Percentiles rank a stretch among this genome's conserved stretches.
Evolutionary conservation across 2,888 invertebrate genomes (phyloP).

Genomic region (Sylvicola fuscatus): DNA sequence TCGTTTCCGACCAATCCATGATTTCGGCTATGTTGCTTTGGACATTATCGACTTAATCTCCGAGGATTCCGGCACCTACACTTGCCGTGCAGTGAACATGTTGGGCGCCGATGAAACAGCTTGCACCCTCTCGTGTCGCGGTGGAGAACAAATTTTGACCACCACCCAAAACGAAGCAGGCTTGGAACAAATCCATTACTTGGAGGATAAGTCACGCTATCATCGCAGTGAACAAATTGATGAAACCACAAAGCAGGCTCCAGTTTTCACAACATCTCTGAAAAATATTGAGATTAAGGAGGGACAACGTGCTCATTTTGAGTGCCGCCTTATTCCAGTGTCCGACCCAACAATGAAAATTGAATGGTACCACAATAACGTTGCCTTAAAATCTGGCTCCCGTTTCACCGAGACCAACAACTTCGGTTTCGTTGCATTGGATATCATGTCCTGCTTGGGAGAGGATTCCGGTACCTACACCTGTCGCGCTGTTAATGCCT

Average conservation of each 20-base stretch:
- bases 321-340: slow-evolving; percentile 82
- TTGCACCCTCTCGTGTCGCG: slow-evolving; percentile 49
- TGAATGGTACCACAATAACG: slow-evolving; percentile 88
- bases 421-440: slow-evolving; percentile 93
- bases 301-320: slow-evolving; percentile 87
- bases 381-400: slow-evolving; percentile 77
- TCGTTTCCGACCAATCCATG: slow-evolving; percentile 89
- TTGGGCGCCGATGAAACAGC: slow-evolving; percentile 75
- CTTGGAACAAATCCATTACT: slow-evolving; percentile 68
- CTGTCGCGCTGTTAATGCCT: slow-evolving; percentile 74
- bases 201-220: slow-evolving; percentile 68
- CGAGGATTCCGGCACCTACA: slow-evolving; percentile 88
- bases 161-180: slow-evolving; percentile 75
- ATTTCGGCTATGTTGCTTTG: slow-evolving; percentile 95
- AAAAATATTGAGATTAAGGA: slow-evolving; percentile 86
- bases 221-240: slow-evolving; percentile 54
- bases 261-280: slow-evolving; percentile 80
- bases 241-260: slow-evolving; percentile 74
- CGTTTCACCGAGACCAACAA: slow-evolving; percentile 91
- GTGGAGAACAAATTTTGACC: slow-evolving; percentile 62
- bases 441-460: slow-evolving; percentile 85
- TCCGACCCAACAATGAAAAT: slow-evolving; percentile 86
- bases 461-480: slow-evolving; percentile 96
- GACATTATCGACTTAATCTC: slow-evolving; percentile 92
- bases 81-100: slow-evolving; percentile 78